Evolutionary conservation across 2,888 invertebrate genomes (phyloP), one percentile per base, ranked within the genome.

Genomic region (Deilephila porcellus): DNA sequence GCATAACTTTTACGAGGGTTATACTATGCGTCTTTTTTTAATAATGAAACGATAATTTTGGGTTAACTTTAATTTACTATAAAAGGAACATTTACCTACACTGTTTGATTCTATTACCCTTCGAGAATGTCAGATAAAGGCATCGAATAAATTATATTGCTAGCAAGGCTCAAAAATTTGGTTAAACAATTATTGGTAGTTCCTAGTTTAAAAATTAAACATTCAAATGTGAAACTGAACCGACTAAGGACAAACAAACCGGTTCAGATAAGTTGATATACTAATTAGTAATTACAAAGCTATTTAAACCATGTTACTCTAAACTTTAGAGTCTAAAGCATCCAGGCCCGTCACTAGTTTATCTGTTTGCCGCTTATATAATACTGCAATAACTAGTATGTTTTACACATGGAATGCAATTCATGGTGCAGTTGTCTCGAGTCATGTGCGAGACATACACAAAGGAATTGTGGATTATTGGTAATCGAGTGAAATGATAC

Each of bases 201-300:
- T 72, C 17, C 45, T 52, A 20, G 64, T 64, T 52, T 25, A 4
- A 17, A 52, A 17, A 63, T 62, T 25, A 52, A 63, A 6, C 25
- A 29, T 17, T 29, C 29, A 56, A 52, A 52, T 20, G 20, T 20
- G 59, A 19, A 37, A n/a, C 45, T 19, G 32, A 62, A 63, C 34
- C 20, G 52, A 53, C 53, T 62, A 34, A 62, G 29, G 7, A 73
- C 70, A 63, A 34, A 37, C 45, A 73, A 81, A 84, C 83, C 79
- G 78, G 83, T 83, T 75, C 64, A 73, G 76, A 63, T 81, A 80
- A 83, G 81, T 81, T 79, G 77, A 80, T 75, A 79, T 77, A 81
- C 76, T 82, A 84, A 86, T 83, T 45, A 45, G 45, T 82, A 84
- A 86, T 83, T 80, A 81, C 78, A 78, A 79, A 80, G 77, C 77